These are phyloP conservation scores for Micromys minutus DNA, from an alignment of 2,113 vertebrate species.

Conservation along the genomic window DNA sequence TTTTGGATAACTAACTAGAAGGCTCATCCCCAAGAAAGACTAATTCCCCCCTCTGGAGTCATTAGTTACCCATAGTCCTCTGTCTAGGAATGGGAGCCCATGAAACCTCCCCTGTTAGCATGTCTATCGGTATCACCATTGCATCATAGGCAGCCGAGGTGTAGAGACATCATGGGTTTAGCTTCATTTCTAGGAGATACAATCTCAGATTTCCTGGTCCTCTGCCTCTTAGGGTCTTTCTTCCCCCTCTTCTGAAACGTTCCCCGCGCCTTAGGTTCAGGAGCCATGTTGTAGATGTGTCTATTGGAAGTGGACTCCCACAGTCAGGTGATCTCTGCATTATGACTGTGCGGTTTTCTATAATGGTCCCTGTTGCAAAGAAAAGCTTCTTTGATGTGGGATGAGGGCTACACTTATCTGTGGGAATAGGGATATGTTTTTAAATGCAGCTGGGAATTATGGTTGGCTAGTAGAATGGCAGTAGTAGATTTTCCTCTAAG, in stretches of 20 bases:
- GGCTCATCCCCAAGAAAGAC: background rate
- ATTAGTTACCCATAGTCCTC: background rate
- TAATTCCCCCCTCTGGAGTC: background rate
- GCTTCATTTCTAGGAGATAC: background rate
- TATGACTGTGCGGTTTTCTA: background rate
- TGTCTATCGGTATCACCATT: background rate
- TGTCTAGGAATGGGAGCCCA: background rate
- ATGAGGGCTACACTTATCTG: background rate
- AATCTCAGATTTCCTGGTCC: background rate
- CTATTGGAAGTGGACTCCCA: background rate
- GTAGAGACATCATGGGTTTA: background rate
- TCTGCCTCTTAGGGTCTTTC: background rate
- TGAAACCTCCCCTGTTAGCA: background rate
- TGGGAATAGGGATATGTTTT: background rate
- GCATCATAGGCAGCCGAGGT: background rate
- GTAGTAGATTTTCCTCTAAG: background rate
- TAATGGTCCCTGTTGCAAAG: background rate
- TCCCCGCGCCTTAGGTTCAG: background rate
- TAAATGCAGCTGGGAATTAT: background rate
- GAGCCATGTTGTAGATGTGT: background rate
- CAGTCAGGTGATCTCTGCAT: background rate
- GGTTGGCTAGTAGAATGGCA: background rate
- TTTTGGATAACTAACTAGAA: background rate
- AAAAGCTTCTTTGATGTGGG: background rate
- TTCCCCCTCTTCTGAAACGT: background rate